phyloP scores from a whole-genome alignment of 2,888 invertebrate genomes.

The Macrosoma leucophasiata region DNA sequence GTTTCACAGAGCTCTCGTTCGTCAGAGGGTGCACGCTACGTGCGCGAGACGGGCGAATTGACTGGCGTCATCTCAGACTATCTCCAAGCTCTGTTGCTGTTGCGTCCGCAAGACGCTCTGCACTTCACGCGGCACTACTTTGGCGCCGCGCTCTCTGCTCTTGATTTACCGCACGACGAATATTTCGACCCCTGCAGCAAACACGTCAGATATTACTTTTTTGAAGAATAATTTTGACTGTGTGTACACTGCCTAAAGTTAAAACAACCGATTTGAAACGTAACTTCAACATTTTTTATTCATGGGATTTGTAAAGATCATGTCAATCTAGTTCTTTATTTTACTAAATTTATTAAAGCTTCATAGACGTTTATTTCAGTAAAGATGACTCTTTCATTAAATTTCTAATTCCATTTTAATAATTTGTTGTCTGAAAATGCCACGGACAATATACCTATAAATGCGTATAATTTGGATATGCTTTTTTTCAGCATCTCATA shows the following conservation, averaged over 20 bases:
- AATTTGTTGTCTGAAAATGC: too few relatives aligned
- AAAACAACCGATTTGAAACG: background rate
- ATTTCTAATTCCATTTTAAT: too few relatives aligned
- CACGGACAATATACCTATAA: too few relatives aligned
- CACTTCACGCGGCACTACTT: slow-evolving; percentile 76
- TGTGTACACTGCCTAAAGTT: background rate
- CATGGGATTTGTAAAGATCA: too few relatives aligned
- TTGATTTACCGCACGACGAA: slow-evolving; percentile 65
- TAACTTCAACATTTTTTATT: too few relatives aligned
- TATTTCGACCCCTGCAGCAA: slow-evolving; percentile 59
- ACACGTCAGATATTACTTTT: slow-evolving; percentile 62
- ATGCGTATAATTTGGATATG: too few relatives aligned
- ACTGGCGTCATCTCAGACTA: slow-evolving; percentile 76
- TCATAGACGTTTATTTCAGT: too few relatives aligned
- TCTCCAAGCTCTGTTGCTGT: slow-evolving; percentile 72
- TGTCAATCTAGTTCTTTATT: too few relatives aligned
- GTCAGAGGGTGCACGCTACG: slow-evolving; percentile 73
- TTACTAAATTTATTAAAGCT: too few relatives aligned
- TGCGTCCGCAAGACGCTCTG: slow-evolving; percentile 74
- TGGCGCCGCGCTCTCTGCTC: slow-evolving; percentile 56
- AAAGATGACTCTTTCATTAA: too few relatives aligned
- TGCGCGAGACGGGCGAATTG: slow-evolving; percentile 74
- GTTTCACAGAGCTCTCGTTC: slow-evolving; percentile 54
- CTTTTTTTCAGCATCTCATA: too few relatives aligned
- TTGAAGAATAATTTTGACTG: slow-evolving; percentile 45